These are phyloP conservation scores for Aeoliscus strigatus DNA, from an alignment of 2,797 vertebrate species.

Conservation along the genomic window DNA sequence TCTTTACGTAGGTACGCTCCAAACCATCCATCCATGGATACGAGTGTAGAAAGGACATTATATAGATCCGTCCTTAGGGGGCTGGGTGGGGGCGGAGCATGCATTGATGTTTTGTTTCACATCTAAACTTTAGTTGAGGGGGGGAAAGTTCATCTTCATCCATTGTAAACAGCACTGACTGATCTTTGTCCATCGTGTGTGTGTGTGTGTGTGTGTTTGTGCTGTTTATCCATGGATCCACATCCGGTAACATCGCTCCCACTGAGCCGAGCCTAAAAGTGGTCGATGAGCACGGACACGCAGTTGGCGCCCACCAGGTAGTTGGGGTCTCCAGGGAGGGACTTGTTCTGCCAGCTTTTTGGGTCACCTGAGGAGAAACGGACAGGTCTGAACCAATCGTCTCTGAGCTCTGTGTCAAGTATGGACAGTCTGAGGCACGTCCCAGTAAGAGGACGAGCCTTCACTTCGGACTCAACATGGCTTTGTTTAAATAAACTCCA, in stretches of 20 bases:
- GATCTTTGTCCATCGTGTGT: slow-evolving; percentile 45
- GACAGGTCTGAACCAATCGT: slow-evolving; percentile 19
- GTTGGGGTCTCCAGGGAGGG: slow-evolving; percentile 96
- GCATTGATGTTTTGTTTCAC: slow-evolving; percentile 70
- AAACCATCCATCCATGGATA: slow-evolving; percentile 41
- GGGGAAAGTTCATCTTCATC: slow-evolving; percentile 53
- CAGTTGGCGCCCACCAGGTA: slow-evolving; percentile 99
- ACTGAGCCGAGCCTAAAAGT: slow-evolving; percentile 82
- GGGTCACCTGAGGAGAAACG: slow-evolving; percentile 84
- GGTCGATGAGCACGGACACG: slow-evolving; percentile 97
- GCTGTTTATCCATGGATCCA: slow-evolving; percentile 63
- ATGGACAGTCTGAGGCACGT: too few species aligned
- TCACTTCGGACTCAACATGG: too few species aligned
- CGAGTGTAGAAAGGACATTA: slow-evolving; percentile 44
- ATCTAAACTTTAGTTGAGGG: slow-evolving; percentile 56
- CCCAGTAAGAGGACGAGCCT: too few species aligned
- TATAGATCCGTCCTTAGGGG: slow-evolving; percentile 54
- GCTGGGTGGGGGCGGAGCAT: slow-evolving; percentile 55
- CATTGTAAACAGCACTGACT: slow-evolving; percentile 53
- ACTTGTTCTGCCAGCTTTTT: slow-evolving; percentile 99
- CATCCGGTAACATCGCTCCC: slow-evolving; percentile 74
- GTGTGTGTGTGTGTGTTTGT: slow-evolving; percentile 17
- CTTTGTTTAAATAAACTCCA: too few species aligned
- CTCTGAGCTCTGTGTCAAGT: too few species aligned
- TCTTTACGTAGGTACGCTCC: slow-evolving; percentile 43